Evolutionary conservation across 2,888 invertebrate species (phyloP).

Genomic region (Limnephilus lunatus): DNA sequence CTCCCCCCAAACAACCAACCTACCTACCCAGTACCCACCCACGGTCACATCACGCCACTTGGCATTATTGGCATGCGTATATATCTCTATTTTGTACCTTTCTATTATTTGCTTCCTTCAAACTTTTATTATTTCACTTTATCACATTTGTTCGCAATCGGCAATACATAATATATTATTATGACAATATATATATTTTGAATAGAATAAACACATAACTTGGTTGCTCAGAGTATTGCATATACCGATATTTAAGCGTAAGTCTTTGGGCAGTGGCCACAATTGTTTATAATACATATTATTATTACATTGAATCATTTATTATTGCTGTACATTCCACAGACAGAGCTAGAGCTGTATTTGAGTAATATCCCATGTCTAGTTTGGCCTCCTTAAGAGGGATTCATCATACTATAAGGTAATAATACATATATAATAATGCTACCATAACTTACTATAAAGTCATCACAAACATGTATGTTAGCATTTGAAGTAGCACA

Average conservation of each 20-base stretch:
- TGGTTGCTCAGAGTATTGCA: conserved; percentile 37
- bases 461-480: conserved; percentile 12
- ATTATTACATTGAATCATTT: conserved; percentile 3
- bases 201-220: conserved; percentile 25
- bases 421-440: conserved; percentile 11
- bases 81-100: conserved; percentile 64
- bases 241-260: conserved; percentile 1
- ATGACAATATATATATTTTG: conserved; percentile 50
- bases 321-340: conserved; percentile 24
- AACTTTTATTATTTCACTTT: conserved; percentile 63
- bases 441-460: not conserved
- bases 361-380: not conserved
- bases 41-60: conserved; percentile 65
- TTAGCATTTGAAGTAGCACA: conserved; percentile 18
- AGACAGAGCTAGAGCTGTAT: conserved; percentile 4
- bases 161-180: conserved; percentile 44
- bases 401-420: not conserved
- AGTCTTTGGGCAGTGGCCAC: conserved; percentile 4
- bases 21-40: conserved; percentile 69
- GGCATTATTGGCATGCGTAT: conserved; percentile 66
- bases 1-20: conserved; percentile 69
- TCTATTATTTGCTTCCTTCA: conserved; percentile 66
- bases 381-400: conserved; percentile 20
- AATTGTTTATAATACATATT: conserved; percentile 1
- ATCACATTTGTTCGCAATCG: conserved; percentile 41